Evolutionary conservation across 1,140 invertebrate species (phyloP).

Genomic region (Bombus huntii): DNA sequence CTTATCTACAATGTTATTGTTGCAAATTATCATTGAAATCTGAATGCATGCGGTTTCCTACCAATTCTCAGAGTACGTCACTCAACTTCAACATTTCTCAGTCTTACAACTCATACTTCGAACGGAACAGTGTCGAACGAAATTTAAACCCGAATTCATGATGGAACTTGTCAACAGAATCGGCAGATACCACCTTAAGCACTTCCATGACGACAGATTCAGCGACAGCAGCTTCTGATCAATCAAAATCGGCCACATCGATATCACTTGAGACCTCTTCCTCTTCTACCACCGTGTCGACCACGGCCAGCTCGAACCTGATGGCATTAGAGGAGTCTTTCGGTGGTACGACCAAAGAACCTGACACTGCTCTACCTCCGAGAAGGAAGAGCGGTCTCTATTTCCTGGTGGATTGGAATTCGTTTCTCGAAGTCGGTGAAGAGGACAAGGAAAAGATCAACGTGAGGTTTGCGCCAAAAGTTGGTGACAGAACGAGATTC

Average conservation of each 20-base stretch:
- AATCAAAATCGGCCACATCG: background rate
- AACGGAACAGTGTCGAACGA: background rate
- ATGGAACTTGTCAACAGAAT: constrained; percentile 52
- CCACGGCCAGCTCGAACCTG: constrained; percentile 74
- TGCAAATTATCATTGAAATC: background rate
- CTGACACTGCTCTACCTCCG: constrained; percentile 85
- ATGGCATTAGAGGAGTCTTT: constrained; percentile 90
- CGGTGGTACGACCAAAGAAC: constrained; percentile 84
- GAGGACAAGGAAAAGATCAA: constrained; percentile 90
- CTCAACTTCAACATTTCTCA: background rate
- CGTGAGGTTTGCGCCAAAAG: constrained; percentile 90
- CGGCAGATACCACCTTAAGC: constrained; percentile 27
- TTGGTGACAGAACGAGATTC: constrained; percentile 90
- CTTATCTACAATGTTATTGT: too few species aligned
- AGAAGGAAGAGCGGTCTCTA: constrained; percentile 90
- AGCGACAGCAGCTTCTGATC: constrained; percentile 3
- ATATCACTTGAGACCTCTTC: background rate
- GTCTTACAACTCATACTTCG: too few species aligned
- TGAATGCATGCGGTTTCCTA: background rate
- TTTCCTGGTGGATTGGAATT: constrained; percentile 92
- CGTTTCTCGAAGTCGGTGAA: constrained; percentile 90
- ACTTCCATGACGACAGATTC: constrained; percentile 38
- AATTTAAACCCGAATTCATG: background rate
- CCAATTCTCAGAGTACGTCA: background rate
- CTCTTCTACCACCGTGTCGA: background rate